Base-by-base conservation (phyloP, 2,113 vertebrate species). In the Sander lucioperca region DNA sequence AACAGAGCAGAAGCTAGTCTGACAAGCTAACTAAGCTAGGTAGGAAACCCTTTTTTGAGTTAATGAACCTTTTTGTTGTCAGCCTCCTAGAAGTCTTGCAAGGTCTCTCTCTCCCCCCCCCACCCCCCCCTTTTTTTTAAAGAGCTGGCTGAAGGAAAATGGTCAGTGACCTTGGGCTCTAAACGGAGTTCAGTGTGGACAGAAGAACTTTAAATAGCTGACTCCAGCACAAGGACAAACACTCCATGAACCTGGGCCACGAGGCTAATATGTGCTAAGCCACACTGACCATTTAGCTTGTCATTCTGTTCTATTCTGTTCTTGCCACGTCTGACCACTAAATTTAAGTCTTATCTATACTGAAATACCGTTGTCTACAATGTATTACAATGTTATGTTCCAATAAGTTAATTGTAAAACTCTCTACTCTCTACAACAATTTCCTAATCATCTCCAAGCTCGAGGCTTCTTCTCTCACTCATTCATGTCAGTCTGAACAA, bases 171-270 rank as follows among this genome's bases (percentile, higher is more conserved):
- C 73, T 69, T 74, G 72, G 8, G 19, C 53, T 76, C 43, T 3
- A 74, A 77, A 59, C 19, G 1, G 36, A 63, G 69, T 64, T 54
- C 70, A 72, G 64, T 30, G 13, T 45, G 3, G 62, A 68, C 62
- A 53, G 56, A 76, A 33, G 58, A 2, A 57, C 82, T 82, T 74
- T 67, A 82, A 85, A 85, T 74, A 85, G 64, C 72, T 11, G 50
- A 70, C 63, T 36, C 33, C 43, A 15, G 56, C 66, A 39, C 76
- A 85, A 79, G 74, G 77, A 84, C 84, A 65, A 30, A 77, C 18
- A 48, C 71, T 71, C 39, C 65, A 53, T 56, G 74, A 77, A 62
- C 67, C 66, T 21, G 63, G 25, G 66, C 74, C 71, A 70, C 43
- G 30, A 12, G 74, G 63, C 27, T 64, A 69, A 86, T 58, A 47